These are phyloP conservation scores for Maccullochella peelii DNA, from an alignment of 2,113 vertebrate species.

Conservation along the genomic window DNA sequence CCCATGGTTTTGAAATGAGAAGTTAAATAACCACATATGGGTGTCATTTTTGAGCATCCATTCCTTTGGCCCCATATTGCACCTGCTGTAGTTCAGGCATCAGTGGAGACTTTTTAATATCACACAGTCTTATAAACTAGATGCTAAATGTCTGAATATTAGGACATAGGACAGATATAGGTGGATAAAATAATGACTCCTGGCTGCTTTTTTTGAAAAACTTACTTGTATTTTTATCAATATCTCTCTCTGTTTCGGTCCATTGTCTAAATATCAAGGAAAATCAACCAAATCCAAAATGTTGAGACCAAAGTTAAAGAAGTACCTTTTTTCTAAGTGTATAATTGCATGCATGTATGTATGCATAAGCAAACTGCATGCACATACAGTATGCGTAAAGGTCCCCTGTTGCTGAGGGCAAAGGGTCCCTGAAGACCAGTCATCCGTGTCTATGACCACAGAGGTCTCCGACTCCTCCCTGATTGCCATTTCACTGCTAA, in stretches of 20 bases:
- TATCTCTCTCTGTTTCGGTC: not conserved
- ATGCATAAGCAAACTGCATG: not conserved
- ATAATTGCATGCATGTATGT: slow-evolving; percentile 3
- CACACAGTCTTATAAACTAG: too few relatives aligned
- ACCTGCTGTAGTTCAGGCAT: not conserved
- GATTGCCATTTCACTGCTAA: slow-evolving; percentile 72
- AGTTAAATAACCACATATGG: not conserved
- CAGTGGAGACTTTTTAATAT: too few relatives aligned
- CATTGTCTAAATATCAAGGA: not conserved
- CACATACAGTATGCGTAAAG: slow-evolving; percentile 22
- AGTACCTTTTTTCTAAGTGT: not conserved
- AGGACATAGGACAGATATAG: too few relatives aligned
- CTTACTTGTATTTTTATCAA: not conserved
- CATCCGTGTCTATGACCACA: slow-evolving; percentile 69
- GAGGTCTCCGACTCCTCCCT: slow-evolving; percentile 60
- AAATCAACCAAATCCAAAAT: not conserved
- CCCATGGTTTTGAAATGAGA: not conserved
- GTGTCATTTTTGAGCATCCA: not conserved
- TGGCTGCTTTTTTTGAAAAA: not conserved
- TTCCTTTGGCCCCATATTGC: not conserved
- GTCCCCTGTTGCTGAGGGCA: slow-evolving; percentile 33
- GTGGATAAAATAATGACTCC: not conserved
- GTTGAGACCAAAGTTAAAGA: not conserved
- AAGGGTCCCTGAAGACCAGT: slow-evolving; percentile 70
- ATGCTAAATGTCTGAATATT: too few relatives aligned